Percentiles rank a stretch among this genome's conserved stretches.
phyloP scores from a whole-genome alignment of 2,113 vertebrate genomes.

The Polypterus senegalus region DNA sequence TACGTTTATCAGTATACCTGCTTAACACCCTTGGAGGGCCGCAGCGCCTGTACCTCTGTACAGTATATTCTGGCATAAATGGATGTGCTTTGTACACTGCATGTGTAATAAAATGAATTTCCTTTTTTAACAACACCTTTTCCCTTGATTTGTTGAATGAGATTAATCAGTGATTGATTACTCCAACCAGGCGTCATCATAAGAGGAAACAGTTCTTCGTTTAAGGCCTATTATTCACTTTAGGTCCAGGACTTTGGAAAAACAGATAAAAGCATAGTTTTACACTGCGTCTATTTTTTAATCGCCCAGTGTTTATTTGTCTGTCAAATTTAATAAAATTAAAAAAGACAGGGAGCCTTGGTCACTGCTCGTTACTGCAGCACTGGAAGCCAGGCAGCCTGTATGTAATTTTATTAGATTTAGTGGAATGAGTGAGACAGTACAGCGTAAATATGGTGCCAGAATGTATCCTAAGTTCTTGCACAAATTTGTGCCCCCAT shows the following conservation, averaged over 20 bases:
- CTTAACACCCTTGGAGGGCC: too few species aligned
- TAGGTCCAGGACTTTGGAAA: neutral
- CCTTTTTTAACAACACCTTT: too few species aligned
- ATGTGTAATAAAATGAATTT: too few species aligned
- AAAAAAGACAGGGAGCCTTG: conserved; percentile 3
- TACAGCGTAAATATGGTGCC: conserved; percentile 6
- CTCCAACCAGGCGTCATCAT: neutral
- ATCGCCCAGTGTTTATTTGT: conserved; percentile 8
- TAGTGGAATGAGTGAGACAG: neutral
- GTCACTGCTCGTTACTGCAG: neutral
- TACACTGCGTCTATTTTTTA: conserved; percentile 1
- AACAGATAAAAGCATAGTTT: conserved; percentile 6
- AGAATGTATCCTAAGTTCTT: conserved; percentile 12
- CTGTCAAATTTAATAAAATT: conserved; percentile 6
- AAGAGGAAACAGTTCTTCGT: neutral
- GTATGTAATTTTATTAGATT: neutral
- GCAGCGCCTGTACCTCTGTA: too few species aligned
- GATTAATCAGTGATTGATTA: too few species aligned
- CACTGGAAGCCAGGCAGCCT: conserved; percentile 3
- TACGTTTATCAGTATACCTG: too few species aligned
- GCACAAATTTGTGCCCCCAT: conserved; percentile 3
- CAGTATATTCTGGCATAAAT: too few species aligned
- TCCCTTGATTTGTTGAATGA: too few species aligned
- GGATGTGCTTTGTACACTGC: too few species aligned
- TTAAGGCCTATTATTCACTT: neutral